Base-by-base conservation (phyloP, 2,888 invertebrate genomes). In the Galerucella pusilla region DNA sequence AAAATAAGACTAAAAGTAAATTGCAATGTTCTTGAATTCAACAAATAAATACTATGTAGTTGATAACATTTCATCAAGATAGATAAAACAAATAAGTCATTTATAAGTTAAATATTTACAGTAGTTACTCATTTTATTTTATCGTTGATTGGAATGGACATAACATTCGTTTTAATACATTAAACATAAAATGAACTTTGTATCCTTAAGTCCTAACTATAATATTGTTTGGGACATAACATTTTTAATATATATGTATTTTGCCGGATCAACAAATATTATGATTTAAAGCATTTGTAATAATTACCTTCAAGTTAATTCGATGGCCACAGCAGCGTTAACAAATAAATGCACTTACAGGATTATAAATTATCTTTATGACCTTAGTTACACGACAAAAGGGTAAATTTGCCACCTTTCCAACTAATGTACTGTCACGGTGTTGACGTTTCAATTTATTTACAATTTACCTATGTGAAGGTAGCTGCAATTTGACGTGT, bases 401-500 rank as follows among this genome's bases (percentile, higher is more conserved):
- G 57, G 57, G 14, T 14, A 11, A 49, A 49, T 49, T 49, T 14
- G 11, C 5, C 12, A 49, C 49, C 49, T 49, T 14, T 2, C 49
- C 49, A 49, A 49, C 11, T 49, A 12, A 49, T 14, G 35, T 49
- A 12, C 14, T 49, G 49, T 14, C 49, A 49, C 14, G 49, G 49
- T 57, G 16, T 57, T 57, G 57, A 57, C 57, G 57, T 57, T 54
- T 54, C 54, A 54, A n/a, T 54, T 57, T 57, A 57, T 57, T 57
- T 57, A 16, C 16, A 20, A 20, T 57, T 10, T 10, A 20, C 54
- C n/a, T n/a, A 54, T 14, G 49, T 49, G 49, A 49, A 49, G 49
- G 5, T 49, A 14, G 49, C 49, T 49, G 49, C 35, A 42, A 42
- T 42, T 42, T 42, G 35, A 42, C 35, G 35, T 42, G 35, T 42